These are phyloP conservation scores for Boleophthalmus pectinirostris DNA, from an alignment of 2,113 vertebrate species.

Conservation along the genomic window DNA sequence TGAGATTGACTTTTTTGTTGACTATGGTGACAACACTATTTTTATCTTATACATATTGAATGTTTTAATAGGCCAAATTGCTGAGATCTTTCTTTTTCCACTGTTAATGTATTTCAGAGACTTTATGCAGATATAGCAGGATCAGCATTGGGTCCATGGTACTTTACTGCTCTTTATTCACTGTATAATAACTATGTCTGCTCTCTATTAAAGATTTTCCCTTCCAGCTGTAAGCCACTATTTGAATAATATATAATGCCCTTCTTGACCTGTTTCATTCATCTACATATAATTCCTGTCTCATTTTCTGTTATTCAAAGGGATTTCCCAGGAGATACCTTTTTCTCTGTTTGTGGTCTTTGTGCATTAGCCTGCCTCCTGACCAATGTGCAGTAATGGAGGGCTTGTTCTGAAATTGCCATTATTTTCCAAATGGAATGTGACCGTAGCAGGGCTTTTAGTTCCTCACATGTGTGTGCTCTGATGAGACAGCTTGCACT, in stretches of 20 bases:
- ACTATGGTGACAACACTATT: too few relatives aligned
- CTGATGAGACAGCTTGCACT: slow-evolving; percentile 58
- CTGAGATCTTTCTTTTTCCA: too few relatives aligned
- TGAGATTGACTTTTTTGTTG: too few relatives aligned
- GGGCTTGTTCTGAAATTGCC: slow-evolving; percentile 70
- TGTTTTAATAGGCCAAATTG: too few relatives aligned
- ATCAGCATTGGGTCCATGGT: slow-evolving; percentile 1
- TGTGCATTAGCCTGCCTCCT: slow-evolving; percentile 45
- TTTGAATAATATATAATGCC: slow-evolving; percentile 58
- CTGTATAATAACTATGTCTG: slow-evolving; percentile 25
- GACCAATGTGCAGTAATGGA: slow-evolving; percentile 70
- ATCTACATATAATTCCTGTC: slow-evolving; percentile 61
- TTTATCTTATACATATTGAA: too few relatives aligned
- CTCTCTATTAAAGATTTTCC: slow-evolving; percentile 31
- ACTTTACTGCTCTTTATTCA: slow-evolving; percentile 37
- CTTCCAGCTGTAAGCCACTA: slow-evolving; percentile 31
- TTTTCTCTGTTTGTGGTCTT: slow-evolving; percentile 38
- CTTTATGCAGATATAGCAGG: too few relatives aligned
- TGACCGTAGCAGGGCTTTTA: slow-evolving; percentile 65
- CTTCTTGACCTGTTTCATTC: slow-evolving; percentile 69
- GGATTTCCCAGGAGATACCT: slow-evolving; percentile 70
- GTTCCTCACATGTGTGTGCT: slow-evolving; percentile 63
- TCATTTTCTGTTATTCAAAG: slow-evolving; percentile 64
- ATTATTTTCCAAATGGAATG: slow-evolving; percentile 72
- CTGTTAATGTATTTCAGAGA: too few relatives aligned